phyloP scores from a whole-genome alignment of 2,888 invertebrate genomes.

The Dorcus hopei region DNA sequence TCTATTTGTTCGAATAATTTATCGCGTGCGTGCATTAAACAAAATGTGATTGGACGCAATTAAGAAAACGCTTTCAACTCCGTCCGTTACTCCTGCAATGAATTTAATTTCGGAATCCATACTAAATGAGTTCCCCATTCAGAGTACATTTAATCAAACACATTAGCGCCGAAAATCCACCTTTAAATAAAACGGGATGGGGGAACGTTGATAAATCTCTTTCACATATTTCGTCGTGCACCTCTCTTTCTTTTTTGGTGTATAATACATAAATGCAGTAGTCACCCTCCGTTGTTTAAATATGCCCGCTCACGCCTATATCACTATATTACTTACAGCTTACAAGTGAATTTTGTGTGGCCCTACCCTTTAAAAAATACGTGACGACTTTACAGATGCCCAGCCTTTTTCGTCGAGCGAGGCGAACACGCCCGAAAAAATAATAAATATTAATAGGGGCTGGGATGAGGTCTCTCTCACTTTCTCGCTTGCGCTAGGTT shows the following conservation, averaged over 20 bases:
- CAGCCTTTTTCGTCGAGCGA: conserved; percentile 7
- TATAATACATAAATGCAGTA: neutral
- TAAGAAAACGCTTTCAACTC: too few relatives aligned
- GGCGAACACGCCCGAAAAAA: conserved; percentile 14
- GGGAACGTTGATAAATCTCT: neutral
- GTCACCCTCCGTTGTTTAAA: conserved; percentile 10
- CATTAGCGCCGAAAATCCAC: too few relatives aligned
- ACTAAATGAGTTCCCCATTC: too few relatives aligned
- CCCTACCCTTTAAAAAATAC: conserved; percentile 27
- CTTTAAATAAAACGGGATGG: neutral
- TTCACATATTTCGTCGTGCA: neutral
- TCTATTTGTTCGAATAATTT: too few relatives aligned
- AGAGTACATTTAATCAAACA: too few relatives aligned
- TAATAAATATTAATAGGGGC: conserved; percentile 18
- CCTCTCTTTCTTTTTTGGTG: neutral
- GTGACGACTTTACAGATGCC: conserved; percentile 15
- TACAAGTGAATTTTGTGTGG: conserved; percentile 34
- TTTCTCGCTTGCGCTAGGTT: too few relatives aligned
- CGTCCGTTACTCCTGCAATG: too few relatives aligned
- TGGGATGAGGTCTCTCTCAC: neutral
- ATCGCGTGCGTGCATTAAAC: too few relatives aligned
- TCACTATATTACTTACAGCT: conserved; percentile 28
- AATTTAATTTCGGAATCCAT: too few relatives aligned
- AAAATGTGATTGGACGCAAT: too few relatives aligned
- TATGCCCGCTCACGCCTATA: conserved; percentile 24